Conservation (phyloP, 2,113 vertebrate genomes). For the Hemiscyllium ocellatum region DNA sequence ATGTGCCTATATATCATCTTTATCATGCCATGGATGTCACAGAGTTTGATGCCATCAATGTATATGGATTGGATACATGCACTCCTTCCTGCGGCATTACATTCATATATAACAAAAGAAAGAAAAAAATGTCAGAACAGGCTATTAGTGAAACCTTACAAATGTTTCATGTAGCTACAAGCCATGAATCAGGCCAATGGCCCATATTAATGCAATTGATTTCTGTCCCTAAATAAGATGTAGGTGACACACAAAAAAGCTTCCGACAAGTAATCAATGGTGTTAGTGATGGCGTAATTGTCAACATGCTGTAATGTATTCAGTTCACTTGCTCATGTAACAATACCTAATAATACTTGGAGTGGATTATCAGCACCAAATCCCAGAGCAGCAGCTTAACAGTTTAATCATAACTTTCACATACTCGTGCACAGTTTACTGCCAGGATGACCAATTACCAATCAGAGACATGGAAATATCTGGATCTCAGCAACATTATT, state of each 20-base stretch:
- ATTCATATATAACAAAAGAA: background rate
- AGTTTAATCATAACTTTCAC: background rate
- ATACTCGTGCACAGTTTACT: background rate
- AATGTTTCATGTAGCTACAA: background rate
- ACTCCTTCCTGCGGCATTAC: background rate
- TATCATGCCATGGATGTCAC: too few relatives aligned
- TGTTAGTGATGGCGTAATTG: background rate
- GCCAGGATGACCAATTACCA: background rate
- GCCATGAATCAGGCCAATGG: background rate
- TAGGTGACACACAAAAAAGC: background rate
- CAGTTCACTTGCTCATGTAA: background rate
- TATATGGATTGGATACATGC: background rate
- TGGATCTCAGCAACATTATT: background rate
- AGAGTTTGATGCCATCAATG: background rate
- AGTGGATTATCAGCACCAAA: background rate
- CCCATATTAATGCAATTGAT: background rate
- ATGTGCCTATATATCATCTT: background rate
- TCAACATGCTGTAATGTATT: conserved; percentile 3
- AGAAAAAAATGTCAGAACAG: background rate
- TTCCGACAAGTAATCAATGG: conserved; percentile 3
- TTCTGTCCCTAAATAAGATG: background rate
- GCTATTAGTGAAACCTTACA: background rate
- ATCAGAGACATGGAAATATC: background rate
- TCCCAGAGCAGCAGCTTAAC: background rate
- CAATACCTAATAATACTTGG: background rate